Conservation (phyloP, 2,113 vertebrate genomes). For the Heptranchias perlo region DNA sequence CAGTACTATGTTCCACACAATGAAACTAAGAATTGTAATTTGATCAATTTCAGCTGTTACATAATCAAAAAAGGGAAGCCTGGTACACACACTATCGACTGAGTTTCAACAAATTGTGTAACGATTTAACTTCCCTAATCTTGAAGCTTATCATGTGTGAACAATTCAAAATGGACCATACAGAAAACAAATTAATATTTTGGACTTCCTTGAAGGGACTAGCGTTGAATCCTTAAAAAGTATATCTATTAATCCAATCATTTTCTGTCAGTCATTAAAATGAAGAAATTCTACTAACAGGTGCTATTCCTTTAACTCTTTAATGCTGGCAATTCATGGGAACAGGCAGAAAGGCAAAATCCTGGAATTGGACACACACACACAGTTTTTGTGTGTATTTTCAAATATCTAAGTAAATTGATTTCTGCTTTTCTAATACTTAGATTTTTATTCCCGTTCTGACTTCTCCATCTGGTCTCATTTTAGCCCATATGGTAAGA, state of each 20-base stretch:
- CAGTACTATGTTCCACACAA: neutral
- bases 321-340: neutral
- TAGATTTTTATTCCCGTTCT: constrained; percentile 3
- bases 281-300: neutral
- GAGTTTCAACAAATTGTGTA: neutral
- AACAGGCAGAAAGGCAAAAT: neutral
- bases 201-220: too few species aligned
- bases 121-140: neutral
- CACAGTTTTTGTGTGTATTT: too few species aligned
- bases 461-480: constrained; percentile 32
- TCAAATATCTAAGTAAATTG: neutral
- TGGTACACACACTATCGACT: neutral
- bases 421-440: neutral
- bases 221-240: neutral
- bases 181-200: too few species aligned
- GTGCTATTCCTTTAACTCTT: neutral
- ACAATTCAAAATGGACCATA: too few species aligned
- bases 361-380: too few species aligned
- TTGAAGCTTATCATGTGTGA: neutral
- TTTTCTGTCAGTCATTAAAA: neutral
- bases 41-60: neutral
- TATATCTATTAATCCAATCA: neutral
- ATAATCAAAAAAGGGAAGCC: neutral
- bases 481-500: constrained; percentile 27
- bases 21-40: neutral